phyloP scores from a whole-genome alignment of 2,888 invertebrate genomes.

The Miltochrista miniata region DNA sequence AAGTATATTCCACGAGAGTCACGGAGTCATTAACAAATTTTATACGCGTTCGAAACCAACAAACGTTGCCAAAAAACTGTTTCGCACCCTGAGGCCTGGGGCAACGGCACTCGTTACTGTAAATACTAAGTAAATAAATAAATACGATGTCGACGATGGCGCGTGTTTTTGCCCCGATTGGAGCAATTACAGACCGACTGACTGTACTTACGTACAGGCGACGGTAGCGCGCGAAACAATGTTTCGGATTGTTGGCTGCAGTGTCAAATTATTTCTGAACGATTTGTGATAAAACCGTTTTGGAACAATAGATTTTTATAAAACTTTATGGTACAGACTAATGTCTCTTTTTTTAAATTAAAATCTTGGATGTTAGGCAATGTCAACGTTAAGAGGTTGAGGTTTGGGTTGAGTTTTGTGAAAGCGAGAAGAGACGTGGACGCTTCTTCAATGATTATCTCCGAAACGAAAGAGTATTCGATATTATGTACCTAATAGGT shows the following conservation, averaged over 20 bases:
- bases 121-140: conserved; percentile 82
- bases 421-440: too few relatives aligned
- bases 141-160: conserved; percentile 56
- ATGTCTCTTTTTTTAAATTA: too few relatives aligned
- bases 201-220: conserved; percentile 12
- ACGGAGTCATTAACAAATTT: conserved; percentile 36
- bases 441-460: too few relatives aligned
- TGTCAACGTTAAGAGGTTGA: too few relatives aligned
- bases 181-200: conserved; percentile 66
- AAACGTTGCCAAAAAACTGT: conserved; percentile 34
- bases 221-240: conserved; percentile 39
- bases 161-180: conserved; percentile 75
- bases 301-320: not conserved
- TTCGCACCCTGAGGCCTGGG: conserved; percentile 26
- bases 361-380: too few relatives aligned
- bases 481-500: too few relatives aligned
- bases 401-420: too few relatives aligned
- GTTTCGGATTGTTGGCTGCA: conserved; percentile 50
- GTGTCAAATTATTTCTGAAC: conserved; percentile 34
- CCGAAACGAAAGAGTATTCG: too few relatives aligned
- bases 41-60: conserved; percentile 23
- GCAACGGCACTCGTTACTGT: conserved; percentile 60
- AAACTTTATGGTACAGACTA: too few relatives aligned
- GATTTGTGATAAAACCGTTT: conserved; percentile 21
- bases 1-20: conserved; percentile 25